phyloP scores from a whole-genome alignment of 2,888 invertebrate species.

The Neoaliturus tenellus region DNA sequence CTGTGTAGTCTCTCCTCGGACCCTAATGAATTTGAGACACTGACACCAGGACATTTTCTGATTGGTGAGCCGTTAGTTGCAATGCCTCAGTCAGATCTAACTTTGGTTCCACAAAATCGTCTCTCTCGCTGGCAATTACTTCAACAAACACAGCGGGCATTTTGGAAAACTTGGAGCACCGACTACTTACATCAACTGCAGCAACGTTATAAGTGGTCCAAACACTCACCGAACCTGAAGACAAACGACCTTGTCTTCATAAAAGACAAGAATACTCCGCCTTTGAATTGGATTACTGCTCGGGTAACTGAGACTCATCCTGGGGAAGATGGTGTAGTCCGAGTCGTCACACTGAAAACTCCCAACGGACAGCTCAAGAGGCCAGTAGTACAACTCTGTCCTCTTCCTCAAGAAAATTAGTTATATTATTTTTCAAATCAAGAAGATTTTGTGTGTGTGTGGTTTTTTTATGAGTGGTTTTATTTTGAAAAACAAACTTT shows the following conservation, averaged over 20 bases:
- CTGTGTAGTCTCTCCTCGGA: constrained; percentile 57
- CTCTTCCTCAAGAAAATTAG: background rate
- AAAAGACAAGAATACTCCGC: constrained; percentile 65
- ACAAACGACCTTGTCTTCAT: constrained; percentile 66
- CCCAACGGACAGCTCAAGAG: constrained; percentile 60
- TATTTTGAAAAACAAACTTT: no score
- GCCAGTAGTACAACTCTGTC: constrained; percentile 56
- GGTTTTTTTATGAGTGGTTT: no score
- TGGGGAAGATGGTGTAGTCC: constrained; percentile 66
- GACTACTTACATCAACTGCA: constrained; percentile 67
- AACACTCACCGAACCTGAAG: constrained; percentile 55
- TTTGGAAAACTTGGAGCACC: constrained; percentile 66
- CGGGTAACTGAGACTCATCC: constrained; percentile 64
- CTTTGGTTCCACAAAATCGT: constrained; percentile 49
- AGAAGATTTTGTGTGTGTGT: no score
- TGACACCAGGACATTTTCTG: constrained; percentile 32
- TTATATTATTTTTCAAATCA: no score
- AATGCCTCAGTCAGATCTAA: background rate
- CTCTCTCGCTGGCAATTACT: constrained; percentile 66
- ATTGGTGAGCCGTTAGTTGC: constrained; percentile 18
- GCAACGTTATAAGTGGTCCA: constrained; percentile 66
- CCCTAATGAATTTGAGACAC: constrained; percentile 17
- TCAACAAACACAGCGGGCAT: constrained; percentile 64
- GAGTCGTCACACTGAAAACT: constrained; percentile 66
- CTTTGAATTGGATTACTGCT: constrained; percentile 66